These are phyloP conservation scores for Hiodon tergisus DNA, from an alignment of 2,113 vertebrate genomes.

Conservation along the genomic window DNA sequence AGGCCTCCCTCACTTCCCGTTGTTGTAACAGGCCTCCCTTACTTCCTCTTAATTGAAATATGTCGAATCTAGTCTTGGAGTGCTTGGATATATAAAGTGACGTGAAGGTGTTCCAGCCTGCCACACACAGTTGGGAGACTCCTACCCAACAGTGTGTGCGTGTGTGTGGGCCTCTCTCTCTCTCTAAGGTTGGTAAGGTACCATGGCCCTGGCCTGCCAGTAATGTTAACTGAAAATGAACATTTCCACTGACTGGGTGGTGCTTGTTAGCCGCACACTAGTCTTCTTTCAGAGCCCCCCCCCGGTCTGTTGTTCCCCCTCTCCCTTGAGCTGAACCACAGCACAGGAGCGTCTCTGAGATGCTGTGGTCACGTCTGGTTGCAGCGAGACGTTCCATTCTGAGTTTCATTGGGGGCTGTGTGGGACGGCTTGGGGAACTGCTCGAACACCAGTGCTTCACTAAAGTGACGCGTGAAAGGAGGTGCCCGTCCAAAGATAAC, in stretches of 20 bases:
- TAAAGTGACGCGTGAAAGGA: too few species aligned
- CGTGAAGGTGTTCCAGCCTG: not conserved
- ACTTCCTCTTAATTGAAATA: too few species aligned
- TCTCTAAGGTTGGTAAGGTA: not conserved
- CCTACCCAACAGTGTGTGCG: not conserved
- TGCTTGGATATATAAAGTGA: too few species aligned
- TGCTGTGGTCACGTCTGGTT: not conserved
- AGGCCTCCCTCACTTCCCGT: too few species aligned
- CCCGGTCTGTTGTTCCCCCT: not conserved
- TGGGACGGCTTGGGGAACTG: too few species aligned
- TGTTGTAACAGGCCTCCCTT: too few species aligned
- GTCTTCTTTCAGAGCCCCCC: not conserved
- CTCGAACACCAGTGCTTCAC: too few species aligned
- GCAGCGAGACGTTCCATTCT: too few species aligned
- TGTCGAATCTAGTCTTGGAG: too few species aligned
- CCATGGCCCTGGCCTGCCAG: not conserved
- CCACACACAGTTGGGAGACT: not conserved
- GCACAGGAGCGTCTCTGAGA: slow-evolving; percentile 4
- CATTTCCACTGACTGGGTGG: not conserved
- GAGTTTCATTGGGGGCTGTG: too few species aligned
- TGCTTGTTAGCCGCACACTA: slow-evolving; percentile 2
- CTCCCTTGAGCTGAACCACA: not conserved
- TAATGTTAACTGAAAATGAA: slow-evolving; percentile 2
- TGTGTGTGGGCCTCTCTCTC: not conserved
- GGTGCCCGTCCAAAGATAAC: too few species aligned